Evolutionary conservation across 2,113 vertebrate genomes (phyloP), one percentile per base, ranked within the genome.

Genomic region (Pseudorectes ferrugineus): DNA sequence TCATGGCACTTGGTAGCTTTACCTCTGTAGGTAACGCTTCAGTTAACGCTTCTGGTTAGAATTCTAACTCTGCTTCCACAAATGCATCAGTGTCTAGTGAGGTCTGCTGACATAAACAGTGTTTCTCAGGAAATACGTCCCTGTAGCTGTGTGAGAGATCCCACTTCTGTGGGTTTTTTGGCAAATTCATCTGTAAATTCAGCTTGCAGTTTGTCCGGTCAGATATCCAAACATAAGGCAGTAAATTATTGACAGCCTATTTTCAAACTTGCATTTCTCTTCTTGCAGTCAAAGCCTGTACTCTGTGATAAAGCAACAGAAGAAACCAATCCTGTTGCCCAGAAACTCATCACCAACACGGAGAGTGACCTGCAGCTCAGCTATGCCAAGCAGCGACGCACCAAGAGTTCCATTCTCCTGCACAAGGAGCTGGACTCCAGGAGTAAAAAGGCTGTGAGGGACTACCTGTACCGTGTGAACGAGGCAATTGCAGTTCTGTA

Each of bases 301-400:
- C 97, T 97, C 58, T 99, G 98, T 73, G 98, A 98, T 70, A 99
- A 98, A 93, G 99, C 99, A 72, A 98, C 98, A 3, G 98, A 99
- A 70, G 99, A 99, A 88, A 98, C 98, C 31, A 99, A 98, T 54
- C 98, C 98, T 0, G 98, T 99, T 31, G 98, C 98, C 40, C 99
- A 99, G 98, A 99, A 99, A 87, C 98, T 99, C 82, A 99, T 99
- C 97, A 98, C 99, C 93, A 99, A 98, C 95, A 99, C 99, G 0
- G 99, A 99, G 96, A 98, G 98, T 10, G 99, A 99, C 92, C 96
- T 99, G 9, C 99, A 99, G 98, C 98, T 99, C 82, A 99, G 99
- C 93, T 99, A 99, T 0, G 99, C 99, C 97, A 99, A 99, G 92
- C 99, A 99, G 79, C 98, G 99, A 1, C 98, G 99, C 82, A 99